phyloP scores from a whole-genome alignment of 2,888 invertebrate genomes.

The Eristalis intricaria region DNA sequence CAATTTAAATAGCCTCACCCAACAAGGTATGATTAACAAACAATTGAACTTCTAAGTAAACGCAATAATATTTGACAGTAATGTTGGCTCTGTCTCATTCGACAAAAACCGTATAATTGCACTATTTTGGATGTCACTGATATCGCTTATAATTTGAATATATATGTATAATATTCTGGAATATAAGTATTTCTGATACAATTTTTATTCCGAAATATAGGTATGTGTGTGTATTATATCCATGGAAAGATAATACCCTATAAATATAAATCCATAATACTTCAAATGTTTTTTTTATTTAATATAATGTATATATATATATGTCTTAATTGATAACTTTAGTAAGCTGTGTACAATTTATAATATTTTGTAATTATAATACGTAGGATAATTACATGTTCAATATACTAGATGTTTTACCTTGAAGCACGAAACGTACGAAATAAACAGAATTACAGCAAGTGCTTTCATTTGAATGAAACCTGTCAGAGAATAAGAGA shows the following conservation, averaged over 20 bases:
- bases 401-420: not conserved
- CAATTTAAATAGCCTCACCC: not conserved
- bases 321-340: no score
- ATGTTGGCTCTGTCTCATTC: slow-evolving; percentile 26
- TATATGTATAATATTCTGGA: no score
- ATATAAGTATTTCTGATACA: no score
- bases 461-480: not conserved
- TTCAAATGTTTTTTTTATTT: no score
- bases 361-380: no score
- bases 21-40: slow-evolving; percentile 33
- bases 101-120: not conserved
- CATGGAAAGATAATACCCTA: no score
- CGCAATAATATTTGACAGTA: slow-evolving; percentile 40
- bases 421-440: not conserved
- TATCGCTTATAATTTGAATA: no score
- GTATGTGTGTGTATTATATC: no score
- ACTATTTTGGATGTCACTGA: not conserved
- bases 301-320: no score
- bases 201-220: no score
- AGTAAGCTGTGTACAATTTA: no score
- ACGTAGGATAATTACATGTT: not conserved
- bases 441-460: slow-evolving; percentile 6
- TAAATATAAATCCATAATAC: no score
- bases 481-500: slow-evolving; percentile 10
- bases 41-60: slow-evolving; percentile 3